phyloP scores from a whole-genome alignment of 2,888 invertebrate species.

The Cinara cedri region DNA sequence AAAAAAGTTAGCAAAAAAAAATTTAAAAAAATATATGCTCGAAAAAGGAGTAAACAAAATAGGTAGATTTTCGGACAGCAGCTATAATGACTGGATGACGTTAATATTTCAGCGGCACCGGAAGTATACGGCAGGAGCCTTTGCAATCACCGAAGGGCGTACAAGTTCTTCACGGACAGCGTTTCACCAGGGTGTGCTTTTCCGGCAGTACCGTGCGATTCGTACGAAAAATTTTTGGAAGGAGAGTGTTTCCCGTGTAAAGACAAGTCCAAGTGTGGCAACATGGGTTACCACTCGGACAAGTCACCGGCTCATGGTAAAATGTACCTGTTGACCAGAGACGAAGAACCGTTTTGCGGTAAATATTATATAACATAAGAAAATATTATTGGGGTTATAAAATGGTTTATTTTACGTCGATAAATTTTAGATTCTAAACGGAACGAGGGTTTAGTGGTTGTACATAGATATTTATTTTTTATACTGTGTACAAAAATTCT shows the following conservation, averaged over 20 bases:
- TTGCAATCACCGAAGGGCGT: constrained; percentile 91
- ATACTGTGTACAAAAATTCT: too few species aligned
- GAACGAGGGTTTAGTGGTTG: too few species aligned
- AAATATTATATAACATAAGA: constrained; percentile 60
- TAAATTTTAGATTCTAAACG: too few species aligned
- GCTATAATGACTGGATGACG: too few species aligned
- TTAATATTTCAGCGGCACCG: constrained; percentile 67
- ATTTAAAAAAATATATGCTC: too few species aligned
- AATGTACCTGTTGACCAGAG: constrained; percentile 85
- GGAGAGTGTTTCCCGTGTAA: constrained; percentile 79
- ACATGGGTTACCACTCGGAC: constrained; percentile 94
- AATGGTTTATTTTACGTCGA: too few species aligned
- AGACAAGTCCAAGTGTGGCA: constrained; percentile 72
- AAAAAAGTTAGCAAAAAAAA: too few species aligned
- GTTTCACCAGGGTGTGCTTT: constrained; percentile 90
- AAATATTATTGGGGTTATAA: too few species aligned
- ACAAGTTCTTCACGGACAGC: constrained; percentile 93
- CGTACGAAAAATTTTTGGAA: constrained; percentile 81
- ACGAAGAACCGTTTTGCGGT: constrained; percentile 92
- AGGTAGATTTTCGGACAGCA: too few species aligned
- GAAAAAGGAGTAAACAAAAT: too few species aligned
- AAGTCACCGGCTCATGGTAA: constrained; percentile 81
- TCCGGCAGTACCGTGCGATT: constrained; percentile 85
- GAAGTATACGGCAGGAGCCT: constrained; percentile 84
- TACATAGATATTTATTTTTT: too few species aligned